These are phyloP conservation scores for Loripinus fragilis DNA, from an alignment of 2,888 invertebrate genomes.

Conservation along the genomic window DNA sequence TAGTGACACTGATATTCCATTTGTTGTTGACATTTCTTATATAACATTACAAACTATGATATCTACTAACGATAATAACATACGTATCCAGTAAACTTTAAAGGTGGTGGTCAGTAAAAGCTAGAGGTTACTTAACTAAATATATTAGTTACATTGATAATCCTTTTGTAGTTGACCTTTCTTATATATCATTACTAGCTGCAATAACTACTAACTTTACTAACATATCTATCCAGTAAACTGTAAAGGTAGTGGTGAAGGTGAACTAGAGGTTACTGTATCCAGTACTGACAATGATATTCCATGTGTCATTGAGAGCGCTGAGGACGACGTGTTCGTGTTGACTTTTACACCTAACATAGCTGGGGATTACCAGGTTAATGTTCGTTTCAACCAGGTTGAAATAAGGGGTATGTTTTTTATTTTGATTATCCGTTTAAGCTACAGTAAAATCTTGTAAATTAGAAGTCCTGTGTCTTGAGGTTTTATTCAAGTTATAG, in stretches of 20 bases:
- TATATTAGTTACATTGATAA: too few species aligned
- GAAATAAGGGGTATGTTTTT: slow-evolving; percentile 60
- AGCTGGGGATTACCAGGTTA: slow-evolving; percentile 58
- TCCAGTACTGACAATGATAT: slow-evolving; percentile 86
- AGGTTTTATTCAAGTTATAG: too few species aligned
- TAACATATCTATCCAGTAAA: slow-evolving; percentile 35
- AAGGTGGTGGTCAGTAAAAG: too few species aligned
- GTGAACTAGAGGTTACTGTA: slow-evolving; percentile 94
- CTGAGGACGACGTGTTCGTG: slow-evolving; percentile 48
- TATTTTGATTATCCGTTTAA: background rate
- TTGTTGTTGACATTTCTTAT: slow-evolving; percentile 89
- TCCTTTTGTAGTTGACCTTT: too few species aligned
- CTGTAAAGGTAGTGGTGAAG: slow-evolving; percentile 89
- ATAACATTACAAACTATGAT: too few species aligned
- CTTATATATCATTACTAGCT: too few species aligned
- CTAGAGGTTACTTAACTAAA: too few species aligned
- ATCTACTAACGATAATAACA: too few species aligned
- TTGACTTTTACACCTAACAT: slow-evolving; percentile 57
- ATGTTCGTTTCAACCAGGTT: slow-evolving; percentile 53
- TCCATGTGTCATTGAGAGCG: slow-evolving; percentile 91
- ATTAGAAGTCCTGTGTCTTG: too few species aligned
- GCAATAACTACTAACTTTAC: background rate
- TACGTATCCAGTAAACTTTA: too few species aligned
- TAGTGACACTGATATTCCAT: slow-evolving; percentile 85
- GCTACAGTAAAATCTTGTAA: too few species aligned